phyloP scores from a whole-genome alignment of 1,140 invertebrate species.

The Propsilocerus akamusi region DNA sequence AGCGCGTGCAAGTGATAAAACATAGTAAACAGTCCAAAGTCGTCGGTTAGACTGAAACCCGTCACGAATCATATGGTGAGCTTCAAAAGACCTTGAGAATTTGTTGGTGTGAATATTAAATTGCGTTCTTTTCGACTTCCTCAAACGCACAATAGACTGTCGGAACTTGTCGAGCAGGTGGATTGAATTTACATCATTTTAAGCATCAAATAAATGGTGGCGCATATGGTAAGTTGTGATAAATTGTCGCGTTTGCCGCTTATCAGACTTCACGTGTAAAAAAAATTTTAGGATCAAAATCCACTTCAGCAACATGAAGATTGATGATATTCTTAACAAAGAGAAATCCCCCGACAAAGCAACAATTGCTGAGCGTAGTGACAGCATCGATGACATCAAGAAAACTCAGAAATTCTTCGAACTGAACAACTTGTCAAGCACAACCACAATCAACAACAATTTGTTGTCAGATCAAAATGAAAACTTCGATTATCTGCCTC shows the following conservation, averaged over 20 bases:
- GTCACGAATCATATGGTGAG: background rate
- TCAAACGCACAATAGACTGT: background rate
- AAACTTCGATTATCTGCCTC: background rate
- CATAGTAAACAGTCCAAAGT: no score
- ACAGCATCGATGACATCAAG: background rate
- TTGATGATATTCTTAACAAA: background rate
- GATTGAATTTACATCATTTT: background rate
- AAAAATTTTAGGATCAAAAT: background rate
- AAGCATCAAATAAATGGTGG: background rate
- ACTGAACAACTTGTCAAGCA: background rate
- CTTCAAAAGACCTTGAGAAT: background rate
- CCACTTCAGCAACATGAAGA: background rate
- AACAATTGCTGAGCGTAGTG: background rate
- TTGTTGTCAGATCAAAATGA: background rate
- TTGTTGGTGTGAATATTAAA: background rate
- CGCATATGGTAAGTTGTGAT: background rate
- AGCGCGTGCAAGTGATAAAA: no score
- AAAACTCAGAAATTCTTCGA: background rate
- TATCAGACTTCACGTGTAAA: background rate
- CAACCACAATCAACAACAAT: background rate
- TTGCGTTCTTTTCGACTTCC: background rate
- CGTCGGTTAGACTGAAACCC: no score
- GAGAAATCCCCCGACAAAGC: background rate
- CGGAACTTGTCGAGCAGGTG: no score
- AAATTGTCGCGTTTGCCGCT: background rate